Evolutionary conservation across 2,888 invertebrate genomes (phyloP).

Genomic region (Byasa hedistus): DNA sequence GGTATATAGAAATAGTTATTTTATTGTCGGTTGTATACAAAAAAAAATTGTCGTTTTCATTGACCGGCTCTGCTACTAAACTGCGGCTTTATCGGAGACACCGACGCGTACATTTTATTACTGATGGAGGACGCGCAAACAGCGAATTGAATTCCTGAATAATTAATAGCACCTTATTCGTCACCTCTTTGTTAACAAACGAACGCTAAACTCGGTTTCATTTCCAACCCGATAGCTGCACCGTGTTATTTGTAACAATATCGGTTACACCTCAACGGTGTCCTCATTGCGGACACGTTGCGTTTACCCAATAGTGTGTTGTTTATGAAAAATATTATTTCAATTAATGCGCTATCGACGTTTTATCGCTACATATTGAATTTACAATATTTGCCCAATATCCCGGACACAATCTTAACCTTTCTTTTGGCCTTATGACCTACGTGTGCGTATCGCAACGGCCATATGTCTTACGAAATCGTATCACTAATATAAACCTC

Average conservation of each 20-base stretch:
- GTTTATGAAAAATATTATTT: background rate
- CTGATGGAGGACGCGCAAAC: conserved; percentile 4
- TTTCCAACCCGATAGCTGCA: conserved; percentile 8
- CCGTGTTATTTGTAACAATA: conserved; percentile 16
- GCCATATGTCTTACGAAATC: background rate
- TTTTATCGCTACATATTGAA: background rate
- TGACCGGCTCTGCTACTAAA: background rate
- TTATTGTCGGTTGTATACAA: background rate
- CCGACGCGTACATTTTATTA: conserved; percentile 1
- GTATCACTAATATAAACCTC: background rate
- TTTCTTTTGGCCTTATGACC: background rate
- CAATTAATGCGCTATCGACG: background rate
- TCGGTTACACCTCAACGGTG: conserved; percentile 14
- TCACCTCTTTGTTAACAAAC: conserved; percentile 16
- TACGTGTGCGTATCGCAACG: background rate
- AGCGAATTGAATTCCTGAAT: conserved; percentile 14
- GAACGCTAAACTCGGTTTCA: conserved; percentile 9
- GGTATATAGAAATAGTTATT: background rate
- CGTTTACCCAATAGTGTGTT: background rate
- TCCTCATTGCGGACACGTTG: conserved; percentile 3
- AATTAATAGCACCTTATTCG: conserved; percentile 19
- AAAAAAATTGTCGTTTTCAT: background rate
- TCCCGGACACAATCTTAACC: background rate
- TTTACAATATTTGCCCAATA: background rate
- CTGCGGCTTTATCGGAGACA: background rate